Evolutionary conservation across 2,113 vertebrate species (phyloP), one percentile per base, ranked within the genome.

Genomic region (Tupaia tana): DNA sequence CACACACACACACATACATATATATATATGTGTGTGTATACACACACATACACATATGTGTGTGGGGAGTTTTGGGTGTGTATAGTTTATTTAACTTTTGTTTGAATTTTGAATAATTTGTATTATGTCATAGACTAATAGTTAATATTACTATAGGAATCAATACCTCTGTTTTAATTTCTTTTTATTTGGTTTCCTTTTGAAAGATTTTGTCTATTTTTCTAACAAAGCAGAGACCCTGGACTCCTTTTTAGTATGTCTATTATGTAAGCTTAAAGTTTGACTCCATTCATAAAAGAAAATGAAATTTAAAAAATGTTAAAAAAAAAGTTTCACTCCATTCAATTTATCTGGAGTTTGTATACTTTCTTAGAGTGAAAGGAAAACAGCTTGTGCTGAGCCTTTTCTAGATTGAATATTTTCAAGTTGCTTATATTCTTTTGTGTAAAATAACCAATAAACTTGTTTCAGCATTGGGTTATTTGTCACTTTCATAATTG

Each of bases 381-480:
- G 69, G 16, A 78, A 94, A 43, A 7, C n/a, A 92, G 7, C n/a
- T 86, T 73, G 29, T 87, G 31, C 77, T 14, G 24, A 77, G 18
- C 34, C 63, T 58, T 90, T 85, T 54, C 75, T 86, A 29, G 86
- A 43, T 52, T 90, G 56, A 92, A n/a, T 90, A 29, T n/a, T 70
- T 87, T 15, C 18, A 83, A 70, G 13, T 78, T 93, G 6, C 15
- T 86, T 52, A 75, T 31, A 18, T 90, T 96, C 31, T 71, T 92
- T 77, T 88, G 89, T 92, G 31, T 93, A 58, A 59, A 93, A 85
- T 91, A 69, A 93, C 25, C 67, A 96, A 86, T 94, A 97, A 97
- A 97, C 25, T 43, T 91, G 22, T 79, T 92, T 89, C 86, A 43
- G 9, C 69, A 34, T 73, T 73, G 85, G 70, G 19, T 86, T 58